phyloP scores from a whole-genome alignment of 30 jellyfish, hydroid and myxozoan genomes.

The Aurelia aurita complex sp. Pacific region DNA sequence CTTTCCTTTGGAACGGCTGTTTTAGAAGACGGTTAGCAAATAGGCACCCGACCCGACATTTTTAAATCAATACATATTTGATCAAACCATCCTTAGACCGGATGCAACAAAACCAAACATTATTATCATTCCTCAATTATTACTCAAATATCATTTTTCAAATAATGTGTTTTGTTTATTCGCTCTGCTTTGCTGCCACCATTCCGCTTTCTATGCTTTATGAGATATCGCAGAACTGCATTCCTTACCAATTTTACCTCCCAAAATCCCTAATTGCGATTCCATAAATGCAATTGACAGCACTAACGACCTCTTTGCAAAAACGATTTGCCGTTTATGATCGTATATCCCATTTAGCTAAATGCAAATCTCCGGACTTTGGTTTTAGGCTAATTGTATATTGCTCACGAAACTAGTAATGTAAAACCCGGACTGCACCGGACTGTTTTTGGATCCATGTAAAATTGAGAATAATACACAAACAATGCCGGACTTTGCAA shows the following conservation, averaged over 20 bases:
- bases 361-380: background rate
- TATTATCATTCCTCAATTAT: too few species aligned
- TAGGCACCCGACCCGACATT: background rate
- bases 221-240: too few species aligned
- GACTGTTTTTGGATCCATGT: too few species aligned
- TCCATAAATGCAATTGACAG: background rate
- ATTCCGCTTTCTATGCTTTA: too few species aligned
- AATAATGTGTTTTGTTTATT: too few species aligned
- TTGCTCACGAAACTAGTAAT: background rate
- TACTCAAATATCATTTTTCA: too few species aligned
- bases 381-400: background rate
- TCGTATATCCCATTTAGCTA: slow-evolving; percentile 35
- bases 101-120: too few species aligned
- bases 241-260: slow-evolving; percentile 13
- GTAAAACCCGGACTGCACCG: slow-evolving; percentile 6
- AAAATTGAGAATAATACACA: too few species aligned
- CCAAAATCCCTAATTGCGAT: slow-evolving; percentile 26
- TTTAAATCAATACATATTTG: background rate
- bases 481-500: too few species aligned
- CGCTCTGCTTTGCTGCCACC: too few species aligned
- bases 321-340: slow-evolving; percentile 7
- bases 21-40: background rate
- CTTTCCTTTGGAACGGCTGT: too few species aligned
- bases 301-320: slow-evolving; percentile 20
- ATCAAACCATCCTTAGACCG: too few species aligned